Conservation (phyloP, 2,113 vertebrate genomes). For the Agelaius phoeniceus region DNA sequence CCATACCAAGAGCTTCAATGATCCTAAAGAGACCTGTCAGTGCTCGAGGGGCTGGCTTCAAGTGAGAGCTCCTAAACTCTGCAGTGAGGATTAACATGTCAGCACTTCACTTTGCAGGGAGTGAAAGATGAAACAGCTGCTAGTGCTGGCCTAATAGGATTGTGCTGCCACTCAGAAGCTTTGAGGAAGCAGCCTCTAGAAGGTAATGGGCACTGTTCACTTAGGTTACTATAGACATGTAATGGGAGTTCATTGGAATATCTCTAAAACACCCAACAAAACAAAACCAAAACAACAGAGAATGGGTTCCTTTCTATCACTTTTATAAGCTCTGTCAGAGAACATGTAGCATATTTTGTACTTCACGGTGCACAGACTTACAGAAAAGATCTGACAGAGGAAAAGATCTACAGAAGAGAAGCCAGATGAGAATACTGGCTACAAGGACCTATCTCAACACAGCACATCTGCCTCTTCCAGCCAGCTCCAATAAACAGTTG, state of each 20-base stretch:
- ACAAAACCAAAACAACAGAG: neutral
- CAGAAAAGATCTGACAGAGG: neutral
- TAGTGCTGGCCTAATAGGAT: neutral
- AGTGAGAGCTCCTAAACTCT: neutral
- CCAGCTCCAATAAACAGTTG: neutral
- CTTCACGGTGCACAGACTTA: neutral
- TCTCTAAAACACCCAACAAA: neutral
- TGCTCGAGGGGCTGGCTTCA: neutral
- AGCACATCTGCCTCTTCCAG: neutral
- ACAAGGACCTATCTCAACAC: neutral
- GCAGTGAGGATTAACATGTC: neutral
- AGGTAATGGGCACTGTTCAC: neutral
- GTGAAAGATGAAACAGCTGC: constrained; percentile 27
- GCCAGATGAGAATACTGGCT: neutral
- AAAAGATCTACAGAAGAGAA: neutral
- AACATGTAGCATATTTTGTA: neutral
- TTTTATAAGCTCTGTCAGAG: neutral
- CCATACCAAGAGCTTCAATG: neutral
- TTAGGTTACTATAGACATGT: too few species aligned
- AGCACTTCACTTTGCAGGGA: neutral
- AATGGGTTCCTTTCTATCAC: neutral
- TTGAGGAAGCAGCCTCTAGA: neutral
- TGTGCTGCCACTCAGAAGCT: neutral
- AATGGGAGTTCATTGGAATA: neutral
- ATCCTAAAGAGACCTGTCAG: constrained; percentile 14